phyloP scores from a whole-genome alignment of 2,113 vertebrate genomes.

The Hiodon tergisus region DNA sequence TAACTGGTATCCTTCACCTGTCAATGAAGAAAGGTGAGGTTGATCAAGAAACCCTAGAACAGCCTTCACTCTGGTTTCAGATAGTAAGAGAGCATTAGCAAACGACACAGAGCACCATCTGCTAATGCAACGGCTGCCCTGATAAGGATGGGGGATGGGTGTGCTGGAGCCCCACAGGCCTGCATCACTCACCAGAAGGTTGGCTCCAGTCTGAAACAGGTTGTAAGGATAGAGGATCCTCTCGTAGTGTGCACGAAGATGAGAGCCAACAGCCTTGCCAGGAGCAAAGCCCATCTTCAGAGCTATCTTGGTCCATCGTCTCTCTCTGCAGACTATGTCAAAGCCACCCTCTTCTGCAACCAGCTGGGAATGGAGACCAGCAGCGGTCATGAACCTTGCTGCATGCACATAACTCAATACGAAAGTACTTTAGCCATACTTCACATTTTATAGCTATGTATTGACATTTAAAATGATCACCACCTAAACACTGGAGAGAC shows the following conservation, averaged over 20 bases:
- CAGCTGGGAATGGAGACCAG: constrained; percentile 64
- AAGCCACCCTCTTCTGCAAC: constrained; percentile 94
- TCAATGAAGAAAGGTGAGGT: neutral
- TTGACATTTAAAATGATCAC: too few relatives aligned
- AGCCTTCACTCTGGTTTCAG: neutral
- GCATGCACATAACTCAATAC: neutral
- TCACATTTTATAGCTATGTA: neutral
- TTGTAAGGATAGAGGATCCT: constrained; percentile 92
- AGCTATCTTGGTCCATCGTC: constrained; percentile 94
- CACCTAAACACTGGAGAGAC: neutral
- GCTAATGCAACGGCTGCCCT: neutral
- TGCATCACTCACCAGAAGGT: constrained; percentile 70
- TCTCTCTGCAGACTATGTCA: constrained; percentile 86
- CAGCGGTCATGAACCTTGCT: neutral
- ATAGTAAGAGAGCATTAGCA: neutral
- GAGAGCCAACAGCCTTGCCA: constrained; percentile 92
- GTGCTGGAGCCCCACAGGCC: neutral
- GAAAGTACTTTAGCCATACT: neutral
- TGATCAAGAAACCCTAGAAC: neutral
- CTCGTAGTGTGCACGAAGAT: constrained; percentile 91
- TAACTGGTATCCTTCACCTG: too few relatives aligned
- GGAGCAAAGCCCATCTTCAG: constrained; percentile 92
- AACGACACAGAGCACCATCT: constrained; percentile 24
- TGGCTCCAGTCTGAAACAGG: constrained; percentile 84
- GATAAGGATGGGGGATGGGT: neutral